Evolutionary conservation across 1,140 invertebrate genomes (phyloP).

Genomic region (Augochlora pura): DNA sequence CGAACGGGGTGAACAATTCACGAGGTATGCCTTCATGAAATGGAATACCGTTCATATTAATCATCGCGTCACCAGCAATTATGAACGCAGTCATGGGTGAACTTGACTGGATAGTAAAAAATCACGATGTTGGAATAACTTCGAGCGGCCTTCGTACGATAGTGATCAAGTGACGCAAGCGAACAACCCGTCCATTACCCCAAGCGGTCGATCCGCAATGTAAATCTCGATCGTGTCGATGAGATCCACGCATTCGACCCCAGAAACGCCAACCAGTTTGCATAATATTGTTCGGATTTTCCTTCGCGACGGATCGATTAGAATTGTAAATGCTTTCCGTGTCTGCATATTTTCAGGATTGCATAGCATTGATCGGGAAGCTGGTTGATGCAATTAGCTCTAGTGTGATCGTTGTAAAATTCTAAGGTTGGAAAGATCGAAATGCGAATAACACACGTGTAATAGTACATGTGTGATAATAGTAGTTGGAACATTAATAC

Average conservation of each 20-base stretch:
- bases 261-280: background rate
- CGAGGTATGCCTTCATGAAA: background rate
- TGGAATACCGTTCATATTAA: constrained; percentile 15
- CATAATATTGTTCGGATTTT: background rate
- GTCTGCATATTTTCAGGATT: background rate
- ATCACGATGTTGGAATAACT: constrained; percentile 19
- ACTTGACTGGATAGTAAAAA: constrained; percentile 28
- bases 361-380: background rate
- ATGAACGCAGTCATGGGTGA: background rate
- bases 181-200: background rate
- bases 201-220: constrained; percentile 4
- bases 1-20: constrained; percentile 5
- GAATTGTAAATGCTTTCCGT: background rate
- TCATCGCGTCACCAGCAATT: background rate
- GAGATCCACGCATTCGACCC: background rate
- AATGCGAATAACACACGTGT: background rate
- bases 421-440: background rate
- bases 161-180: constrained; percentile 11
- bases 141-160: constrained; percentile 9
- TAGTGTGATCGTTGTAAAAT: background rate
- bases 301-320: background rate
- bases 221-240: background rate
- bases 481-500: background rate
- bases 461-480: background rate
- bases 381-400: background rate